Base-by-base conservation (phyloP, 2,888 invertebrate species). In the Pediacus dermestoides region DNA sequence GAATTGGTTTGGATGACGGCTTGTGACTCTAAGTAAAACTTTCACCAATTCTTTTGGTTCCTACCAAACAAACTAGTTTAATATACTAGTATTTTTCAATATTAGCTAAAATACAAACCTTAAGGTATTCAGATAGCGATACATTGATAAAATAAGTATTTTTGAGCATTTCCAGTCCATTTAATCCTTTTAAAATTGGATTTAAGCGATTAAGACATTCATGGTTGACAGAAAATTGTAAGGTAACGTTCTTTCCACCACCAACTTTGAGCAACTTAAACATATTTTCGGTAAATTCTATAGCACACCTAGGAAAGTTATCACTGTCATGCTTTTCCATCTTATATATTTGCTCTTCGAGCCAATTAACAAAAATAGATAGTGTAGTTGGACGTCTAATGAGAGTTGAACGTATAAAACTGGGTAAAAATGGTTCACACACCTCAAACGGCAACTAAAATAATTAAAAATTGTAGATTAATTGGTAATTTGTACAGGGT, bases 271-370 rank as follows among this genome's bases (percentile, higher is more conserved):
- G 38, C 14, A 67, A 7, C 3, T n/a, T 3, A 9, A 23, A 23
- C 8, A 23, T n/a, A 23, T 9, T 23, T 23, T 23, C 34, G 0
- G 46, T 43, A 25, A 51, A 48, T 12, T 33, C 37, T 16, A 55
- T 49, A 2, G 68, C 63, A 38, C 60, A 61, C 9, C 61, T 52
- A 2, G 66, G 67, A 53, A 72, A 73, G 23, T 68, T 56, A 9
- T 25, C 36, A 8, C 13, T 32, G 25, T 52, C 15, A 4, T 52
- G 42, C 15, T 40, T 48, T 44, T 66, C 65, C 14, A 61, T 35
- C 10, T 48, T 27, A 25, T 48, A 53, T 10, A 64, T 50, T 42
- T 50, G 57, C 6, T 45, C 39, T 16, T 50, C 36, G 7, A 63
- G 36, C 65, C 64, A 65, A 39, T 55, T 47, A 4, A 61, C 51